Base-by-base conservation (phyloP, 2,888 invertebrate genomes). In the Quadroppia sp. region DNA sequence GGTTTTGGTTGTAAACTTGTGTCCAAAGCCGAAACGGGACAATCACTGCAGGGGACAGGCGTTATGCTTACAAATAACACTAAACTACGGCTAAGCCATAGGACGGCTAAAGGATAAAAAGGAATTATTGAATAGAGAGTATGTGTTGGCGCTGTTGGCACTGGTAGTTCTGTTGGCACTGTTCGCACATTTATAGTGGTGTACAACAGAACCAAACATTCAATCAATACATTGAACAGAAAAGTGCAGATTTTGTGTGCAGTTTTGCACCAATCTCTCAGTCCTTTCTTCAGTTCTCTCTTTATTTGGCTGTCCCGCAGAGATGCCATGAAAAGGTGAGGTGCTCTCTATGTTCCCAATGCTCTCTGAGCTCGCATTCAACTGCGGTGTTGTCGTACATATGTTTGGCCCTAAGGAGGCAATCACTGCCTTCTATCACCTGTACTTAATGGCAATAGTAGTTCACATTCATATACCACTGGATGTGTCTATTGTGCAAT, bases 41-140 rank as follows among this genome's bases (percentile, higher is more conserved):
- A 61, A 17, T 61, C 61, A 70, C 70, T 70, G 70, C 70, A 70
- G 70, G 70, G 20, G 70, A 48, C 48, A 30, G 70, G 70, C 70
- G 70, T 70, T n/a, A 70, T 70, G 70, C 70, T 70, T 70, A 70
- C 70, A 70, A 70, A 70, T 70, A 40, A 25, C 42, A 67, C 42
- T 70, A 70, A 70, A 42, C 42, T 61, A 61, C 61, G 61, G 32
- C 61, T 61, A 61, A 61, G 61, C 61, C 61, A 61, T 61, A 56
- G 48, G n/a, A 20, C 61, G 61, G 61, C 61, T 61, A 61, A 61
- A 61, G 61, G 61, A 61, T 61, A 61, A 61, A 61, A 61, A 61
- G 61, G 20, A 61, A 32, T 61, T 30, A 61, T 61, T 61, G 61
- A 61, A 61, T 61, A 61, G 70, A 42, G 40, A 70, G 42, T 48